A percentile compares a stretch with the other conserved stretches of the same genome.
Conservation (phyloP, 2,113 vertebrate genomes). For the Melanotaenia duboulayi region DNA sequence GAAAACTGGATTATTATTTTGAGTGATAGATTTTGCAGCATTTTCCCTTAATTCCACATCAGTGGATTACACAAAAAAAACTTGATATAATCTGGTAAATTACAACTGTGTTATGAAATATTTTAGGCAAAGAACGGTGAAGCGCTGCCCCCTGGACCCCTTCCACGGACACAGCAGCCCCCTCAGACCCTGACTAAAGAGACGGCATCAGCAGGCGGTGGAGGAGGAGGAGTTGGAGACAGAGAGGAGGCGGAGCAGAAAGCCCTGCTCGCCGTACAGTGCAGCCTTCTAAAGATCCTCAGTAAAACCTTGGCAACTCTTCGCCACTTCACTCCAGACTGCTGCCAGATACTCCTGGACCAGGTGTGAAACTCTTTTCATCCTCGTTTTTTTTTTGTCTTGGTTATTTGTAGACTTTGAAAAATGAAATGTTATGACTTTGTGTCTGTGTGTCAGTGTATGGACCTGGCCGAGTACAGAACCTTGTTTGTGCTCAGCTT, state of each 20-base stretch:
- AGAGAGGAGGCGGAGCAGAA: conserved; percentile 89
- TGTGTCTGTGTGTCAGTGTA: conserved; percentile 80
- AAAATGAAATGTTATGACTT: not conserved
- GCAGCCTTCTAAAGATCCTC: conserved; percentile 96
- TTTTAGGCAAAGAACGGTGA: conserved; percentile 92
- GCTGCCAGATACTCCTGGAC: conserved; percentile 96
- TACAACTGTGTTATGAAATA: not conserved
- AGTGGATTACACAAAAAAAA: not conserved
- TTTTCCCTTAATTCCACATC: not conserved
- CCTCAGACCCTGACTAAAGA: conserved; percentile 83
- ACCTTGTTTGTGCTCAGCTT: conserved; percentile 95
- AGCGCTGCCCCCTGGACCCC: conserved; percentile 82
- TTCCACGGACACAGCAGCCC: conserved; percentile 83
- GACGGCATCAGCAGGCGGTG: conserved; percentile 39
- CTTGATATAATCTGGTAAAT: not conserved
- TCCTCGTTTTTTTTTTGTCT: too few species aligned
- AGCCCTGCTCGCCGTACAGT: conserved; percentile 90
- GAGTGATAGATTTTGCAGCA: not conserved
- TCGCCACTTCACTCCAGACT: conserved; percentile 95
- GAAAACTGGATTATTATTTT: not conserved
- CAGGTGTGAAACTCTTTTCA: too few species aligned
- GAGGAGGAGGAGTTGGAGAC: conserved; percentile 78
- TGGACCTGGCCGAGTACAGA: conserved; percentile 95
- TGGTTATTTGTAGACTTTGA: too few species aligned
- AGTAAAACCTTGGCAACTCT: conserved; percentile 93